Evolutionary conservation across 2,797 vertebrate species (phyloP), one percentile per base, ranked within the genome.

Genomic region (Staurois parvus): DNA sequence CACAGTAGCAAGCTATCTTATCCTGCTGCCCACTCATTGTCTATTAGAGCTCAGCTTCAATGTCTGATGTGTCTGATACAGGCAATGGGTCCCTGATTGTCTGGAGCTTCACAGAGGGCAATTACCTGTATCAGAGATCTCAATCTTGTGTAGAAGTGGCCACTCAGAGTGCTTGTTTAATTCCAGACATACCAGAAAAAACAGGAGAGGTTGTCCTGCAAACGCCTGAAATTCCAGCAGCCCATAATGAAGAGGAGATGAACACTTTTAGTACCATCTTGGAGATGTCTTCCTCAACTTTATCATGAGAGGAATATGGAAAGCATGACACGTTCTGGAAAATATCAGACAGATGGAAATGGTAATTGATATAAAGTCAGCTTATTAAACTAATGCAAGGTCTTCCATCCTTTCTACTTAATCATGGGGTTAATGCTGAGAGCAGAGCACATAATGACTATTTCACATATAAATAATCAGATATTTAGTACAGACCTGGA

Each of bases 81-180:
- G 59, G 48, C 72, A 72, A 62, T 62, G 30, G 11, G 69, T 62
- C 32, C 68, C 52, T 40, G 67, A 24, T 69, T 70, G 68, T 81
- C 34, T 34, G 34, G 2, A 81, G 72, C 45, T 72, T 81, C 69
- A 72, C 79, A 37, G 48, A 29, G 69, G 79, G 48, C 79, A 40
- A 81, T 72, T 81, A 81, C 69, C 79, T 81, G 79, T 81, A 69
- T 72, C 68, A 52, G 21, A 59, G 69, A 81, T 72, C 67, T 81
- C 69, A 81, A 72, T 72, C 48, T 72, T 81, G 37, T 26, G 70
- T 42, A 81, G 69, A 81, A 81, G 69, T 72, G 48, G 69, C 79
- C 52, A 59, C 32, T 59, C 32, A 28, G 52, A 72, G 69, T 62
- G 59, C 45, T 34, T 37, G 48, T 81, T 29, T 72, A 72, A 81